These are phyloP conservation scores for Ecliptopera silaceata DNA, from an alignment of 2,888 invertebrate genomes.

Conservation along the genomic window DNA sequence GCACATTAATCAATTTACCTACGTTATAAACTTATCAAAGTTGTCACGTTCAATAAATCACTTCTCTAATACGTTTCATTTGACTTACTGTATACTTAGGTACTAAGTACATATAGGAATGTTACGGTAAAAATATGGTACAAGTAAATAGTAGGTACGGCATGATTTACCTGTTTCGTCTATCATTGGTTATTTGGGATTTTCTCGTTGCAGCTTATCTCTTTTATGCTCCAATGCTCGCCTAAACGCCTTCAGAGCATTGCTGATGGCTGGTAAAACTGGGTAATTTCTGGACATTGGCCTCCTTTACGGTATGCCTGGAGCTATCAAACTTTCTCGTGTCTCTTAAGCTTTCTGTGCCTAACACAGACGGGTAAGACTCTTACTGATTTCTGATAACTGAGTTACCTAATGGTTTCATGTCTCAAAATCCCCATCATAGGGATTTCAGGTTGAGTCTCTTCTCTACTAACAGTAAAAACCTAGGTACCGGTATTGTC, in stretches of 20 bases:
- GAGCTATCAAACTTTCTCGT: neutral
- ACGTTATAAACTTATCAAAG: conserved; percentile 26
- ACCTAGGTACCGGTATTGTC: no score
- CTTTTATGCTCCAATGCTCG: conserved; percentile 12
- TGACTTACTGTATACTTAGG: no score
- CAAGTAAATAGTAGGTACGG: neutral
- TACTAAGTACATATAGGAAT: no score
- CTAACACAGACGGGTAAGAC: no score
- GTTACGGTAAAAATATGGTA: no score
- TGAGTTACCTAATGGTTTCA: no score
- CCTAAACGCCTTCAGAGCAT: conserved; percentile 3
- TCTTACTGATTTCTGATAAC: no score
- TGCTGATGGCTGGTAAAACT: neutral
- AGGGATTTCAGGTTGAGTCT: no score
- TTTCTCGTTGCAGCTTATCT: conserved; percentile 2
- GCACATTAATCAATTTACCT: conserved; percentile 32
- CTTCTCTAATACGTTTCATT: conserved; percentile 14
- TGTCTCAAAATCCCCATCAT: no score
- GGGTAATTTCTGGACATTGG: neutral
- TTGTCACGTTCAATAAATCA: conserved; percentile 31
- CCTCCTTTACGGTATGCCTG: conserved; percentile 5
- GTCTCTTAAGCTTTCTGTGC: no score
- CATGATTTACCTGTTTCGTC: neutral
- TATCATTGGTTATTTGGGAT: neutral
- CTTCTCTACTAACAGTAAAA: no score